Evolutionary conservation across 1,140 invertebrate species (phyloP), one percentile per base, ranked within the genome.

Genomic region (Nylanderia fulva): DNA sequence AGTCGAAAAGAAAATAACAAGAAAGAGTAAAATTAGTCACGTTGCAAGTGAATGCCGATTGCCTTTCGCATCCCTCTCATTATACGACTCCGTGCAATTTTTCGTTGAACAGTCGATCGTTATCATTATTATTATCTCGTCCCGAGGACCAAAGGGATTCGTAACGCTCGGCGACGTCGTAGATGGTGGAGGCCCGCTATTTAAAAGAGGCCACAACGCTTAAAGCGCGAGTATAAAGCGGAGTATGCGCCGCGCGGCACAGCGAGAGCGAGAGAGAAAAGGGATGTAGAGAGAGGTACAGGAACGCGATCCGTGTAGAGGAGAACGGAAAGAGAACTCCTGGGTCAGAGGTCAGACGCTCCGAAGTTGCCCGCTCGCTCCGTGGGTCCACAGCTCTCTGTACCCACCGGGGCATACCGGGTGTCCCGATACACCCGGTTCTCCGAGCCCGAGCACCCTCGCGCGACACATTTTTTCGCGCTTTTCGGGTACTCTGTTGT

Each of bases 291-390:
- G 77, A 76, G 84, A 66, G 76, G 72, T 74, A 18, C 89, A 90
- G 82, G 77, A 91, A 83, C 86, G 88, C 88, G 88, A 88, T 90
- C 83, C 84, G 83, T 89, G 76, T 79, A 91, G 84, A 92, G 82
- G 88, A 92, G 79, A 92, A 92, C 75, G 76, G 90, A 90, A 86
- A 84, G 69, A 92, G 91, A 91, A 91, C 82, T 92, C 88, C 85
- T 86, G 90, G 93, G 93, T 93, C 92, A 93, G 85, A 90, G 93
- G 92, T 93, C 90, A 93, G 91, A 86, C 90, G 90, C 83, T 93
- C 88, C 89, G 92, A 91, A 93, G 92, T 90, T 93, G 91, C 89
- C 87, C 90, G 91, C 88, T 93, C 92, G 91, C 92, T 92, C 89
- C 91, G 88, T 90, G 88, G 92, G 89, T 86, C 92, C 92, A n/a